These are phyloP conservation scores for Drosophila flavopinicola DNA, from an alignment of 2,888 invertebrate species.

Conservation along the genomic window DNA sequence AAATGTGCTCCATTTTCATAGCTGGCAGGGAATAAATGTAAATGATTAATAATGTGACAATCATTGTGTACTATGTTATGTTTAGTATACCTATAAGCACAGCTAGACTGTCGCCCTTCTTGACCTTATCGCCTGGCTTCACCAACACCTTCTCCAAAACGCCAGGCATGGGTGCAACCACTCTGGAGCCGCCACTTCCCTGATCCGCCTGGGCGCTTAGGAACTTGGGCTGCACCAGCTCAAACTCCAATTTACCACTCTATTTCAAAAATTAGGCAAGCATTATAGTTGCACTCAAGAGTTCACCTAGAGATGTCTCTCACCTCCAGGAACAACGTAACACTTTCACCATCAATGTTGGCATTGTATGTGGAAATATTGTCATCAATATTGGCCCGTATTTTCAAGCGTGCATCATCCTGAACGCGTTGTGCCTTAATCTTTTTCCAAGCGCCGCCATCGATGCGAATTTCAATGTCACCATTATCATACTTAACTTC, in stretches of 20 bases:
- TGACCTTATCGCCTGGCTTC: conserved; percentile 91
- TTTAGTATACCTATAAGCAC: conserved; percentile 89
- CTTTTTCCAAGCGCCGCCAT: conserved; percentile 86
- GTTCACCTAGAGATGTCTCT: neutral
- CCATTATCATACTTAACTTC: conserved; percentile 86
- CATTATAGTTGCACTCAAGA: neutral
- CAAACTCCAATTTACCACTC: conserved; percentile 89
- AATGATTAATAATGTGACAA: neutral
- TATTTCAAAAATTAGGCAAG: conserved; percentile 75
- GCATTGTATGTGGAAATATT: conserved; percentile 86
- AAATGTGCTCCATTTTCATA: conserved; percentile 99
- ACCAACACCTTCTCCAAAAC: conserved; percentile 96
- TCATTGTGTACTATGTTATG: neutral
- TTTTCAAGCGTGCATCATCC: conserved; percentile 82
- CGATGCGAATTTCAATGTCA: conserved; percentile 85
- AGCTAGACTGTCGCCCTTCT: conserved; percentile 94
- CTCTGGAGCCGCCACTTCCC: conserved; percentile 86
- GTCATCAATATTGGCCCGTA: conserved; percentile 86
- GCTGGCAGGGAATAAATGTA: conserved; percentile 85
- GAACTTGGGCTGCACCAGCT: conserved; percentile 87
- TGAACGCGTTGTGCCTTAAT: conserved; percentile 85
- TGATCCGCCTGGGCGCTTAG: conserved; percentile 84
- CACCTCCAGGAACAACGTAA: conserved; percentile 89
- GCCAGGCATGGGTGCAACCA: conserved; percentile 97
- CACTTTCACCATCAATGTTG: conserved; percentile 85